phyloP scores from a whole-genome alignment of 2,888 invertebrate genomes.

The Bursaphelenchus okinawaensis region DNA sequence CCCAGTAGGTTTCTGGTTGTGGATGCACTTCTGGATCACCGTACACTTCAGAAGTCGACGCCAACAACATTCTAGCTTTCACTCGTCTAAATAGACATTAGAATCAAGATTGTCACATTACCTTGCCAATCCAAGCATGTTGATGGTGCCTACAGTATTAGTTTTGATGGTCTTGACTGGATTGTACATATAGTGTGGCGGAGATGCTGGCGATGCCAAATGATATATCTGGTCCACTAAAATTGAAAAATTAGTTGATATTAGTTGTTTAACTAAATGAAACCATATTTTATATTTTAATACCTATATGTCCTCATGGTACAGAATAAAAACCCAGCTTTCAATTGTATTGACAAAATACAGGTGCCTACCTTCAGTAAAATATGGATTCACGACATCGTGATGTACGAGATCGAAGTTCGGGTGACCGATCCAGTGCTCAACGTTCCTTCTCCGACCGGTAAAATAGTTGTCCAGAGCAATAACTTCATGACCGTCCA shows the following conservation, averaged over 20 bases:
- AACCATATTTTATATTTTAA: background rate
- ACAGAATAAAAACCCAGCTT: no score
- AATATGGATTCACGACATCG: constrained; percentile 93
- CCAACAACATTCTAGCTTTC: constrained; percentile 65
- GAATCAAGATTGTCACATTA: constrained; percentile 5
- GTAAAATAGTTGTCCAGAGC: constrained; percentile 39
- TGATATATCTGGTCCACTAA: constrained; percentile 78
- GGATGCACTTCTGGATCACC: constrained; percentile 94
- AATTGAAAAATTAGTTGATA: constrained; percentile 12
- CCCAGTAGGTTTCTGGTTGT: constrained; percentile 88
- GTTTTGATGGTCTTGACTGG: constrained; percentile 99
- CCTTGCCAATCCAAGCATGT: constrained; percentile 60
- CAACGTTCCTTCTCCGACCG: constrained; percentile 77
- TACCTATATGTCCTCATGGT: no score
- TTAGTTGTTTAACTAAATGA: constrained; percentile 1
- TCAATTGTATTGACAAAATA: no score
- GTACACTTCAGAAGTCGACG: constrained; percentile 97
- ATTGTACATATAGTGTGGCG: constrained; percentile 98
- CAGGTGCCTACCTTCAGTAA: constrained; percentile 93
- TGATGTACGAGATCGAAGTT: constrained; percentile 98
- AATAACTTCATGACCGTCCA: constrained; percentile 63
- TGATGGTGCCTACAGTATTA: constrained; percentile 78
- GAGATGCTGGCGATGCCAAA: constrained; percentile 94
- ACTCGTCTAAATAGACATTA: constrained; percentile 36
- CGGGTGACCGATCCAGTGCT: constrained; percentile 97